These are phyloP conservation scores for Margarornis squamiger DNA, from an alignment of 2,797 vertebrate genomes.

Conservation along the genomic window DNA sequence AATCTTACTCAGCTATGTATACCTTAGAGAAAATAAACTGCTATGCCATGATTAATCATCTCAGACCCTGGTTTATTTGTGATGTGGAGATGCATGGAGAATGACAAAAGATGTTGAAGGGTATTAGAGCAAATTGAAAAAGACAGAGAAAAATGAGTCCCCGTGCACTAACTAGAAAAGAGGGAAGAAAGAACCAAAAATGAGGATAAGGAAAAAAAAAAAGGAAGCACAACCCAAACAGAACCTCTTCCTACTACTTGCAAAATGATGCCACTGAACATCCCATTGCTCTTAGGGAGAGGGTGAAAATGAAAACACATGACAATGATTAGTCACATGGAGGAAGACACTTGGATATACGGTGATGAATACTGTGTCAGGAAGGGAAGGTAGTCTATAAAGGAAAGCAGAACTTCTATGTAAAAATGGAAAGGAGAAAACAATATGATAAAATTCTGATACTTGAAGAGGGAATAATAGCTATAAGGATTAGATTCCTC, in stretches of 20 bases:
- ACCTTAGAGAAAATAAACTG: slow-evolving; percentile 37
- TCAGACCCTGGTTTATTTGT: not conserved
- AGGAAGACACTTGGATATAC: not conserved
- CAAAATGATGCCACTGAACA: not conserved
- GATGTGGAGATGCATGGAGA: not conserved
- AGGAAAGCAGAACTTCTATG: not conserved
- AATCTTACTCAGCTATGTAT: not conserved
- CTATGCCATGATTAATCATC: slow-evolving; percentile 10
- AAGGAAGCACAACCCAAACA: not conserved
- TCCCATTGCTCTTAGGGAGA: not conserved
- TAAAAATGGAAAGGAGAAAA: not conserved
- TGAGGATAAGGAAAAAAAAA: not conserved
- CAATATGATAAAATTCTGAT: not conserved
- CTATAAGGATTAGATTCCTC: not conserved
- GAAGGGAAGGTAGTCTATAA: not conserved
- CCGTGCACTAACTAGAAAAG: not conserved
- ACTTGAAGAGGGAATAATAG: not conserved
- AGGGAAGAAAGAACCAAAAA: not conserved
- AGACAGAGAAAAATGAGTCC: not conserved
- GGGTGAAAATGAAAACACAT: not conserved
- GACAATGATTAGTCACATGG: not conserved
- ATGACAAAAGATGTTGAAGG: not conserved
- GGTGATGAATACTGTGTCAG: not conserved
- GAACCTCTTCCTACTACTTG: not conserved
- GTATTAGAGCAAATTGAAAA: slow-evolving; percentile 2